Base-by-base conservation (phyloP, 2,888 invertebrate genomes). In the Cryptophagus acutangulus region DNA sequence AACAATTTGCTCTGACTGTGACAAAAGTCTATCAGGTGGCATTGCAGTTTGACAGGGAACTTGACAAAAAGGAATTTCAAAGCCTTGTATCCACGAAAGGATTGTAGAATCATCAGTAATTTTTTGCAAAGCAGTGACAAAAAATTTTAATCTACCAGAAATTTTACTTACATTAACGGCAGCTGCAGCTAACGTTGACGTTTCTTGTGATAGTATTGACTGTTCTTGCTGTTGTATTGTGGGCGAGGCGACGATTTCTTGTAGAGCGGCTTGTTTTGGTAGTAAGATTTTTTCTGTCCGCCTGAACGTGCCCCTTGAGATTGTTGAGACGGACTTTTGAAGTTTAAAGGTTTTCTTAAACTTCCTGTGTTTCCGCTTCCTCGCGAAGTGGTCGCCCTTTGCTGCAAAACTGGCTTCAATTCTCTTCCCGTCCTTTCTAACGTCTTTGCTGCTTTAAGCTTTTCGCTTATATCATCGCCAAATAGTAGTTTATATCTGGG, bases 311-410 rank as follows among this genome's bases (percentile, higher is more conserved):
- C 9, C 6, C 6, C 20, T 9, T 5, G 9, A 6, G 5, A 6
- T 20, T 20, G 20, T 20, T 20, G 20, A 20, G 20, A 20, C 20
- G 20, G 20, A 20, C 20, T 20, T 9, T 20, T 20, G 20, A 20
- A 20, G 20, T 20, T 20, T 20, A 20, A 20, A 20, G 20, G 9
- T 20, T 20, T 20, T 9, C 9, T 20, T 20, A 6, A 6, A 20
- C 9, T 6, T 20, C 9, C 6, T 20, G 5, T 20, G n/a, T n/a
- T n/a, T n/a, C n/a, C n/a, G n/a, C n/a, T n/a, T n/a, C n/a, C n/a
- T n/a, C n/a, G n/a, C n/a, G n/a, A 20, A 9, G 20, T 5, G 20
- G 6, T 9, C 6, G 20, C 20, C 6, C 20, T 9, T 20, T 20
- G 6, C 20, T 20, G 20, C 6, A 20, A 20, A 20, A 20, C 6